Conservation (phyloP, 2,888 invertebrate species). For the Gymnosoma rotundatum region DNA sequence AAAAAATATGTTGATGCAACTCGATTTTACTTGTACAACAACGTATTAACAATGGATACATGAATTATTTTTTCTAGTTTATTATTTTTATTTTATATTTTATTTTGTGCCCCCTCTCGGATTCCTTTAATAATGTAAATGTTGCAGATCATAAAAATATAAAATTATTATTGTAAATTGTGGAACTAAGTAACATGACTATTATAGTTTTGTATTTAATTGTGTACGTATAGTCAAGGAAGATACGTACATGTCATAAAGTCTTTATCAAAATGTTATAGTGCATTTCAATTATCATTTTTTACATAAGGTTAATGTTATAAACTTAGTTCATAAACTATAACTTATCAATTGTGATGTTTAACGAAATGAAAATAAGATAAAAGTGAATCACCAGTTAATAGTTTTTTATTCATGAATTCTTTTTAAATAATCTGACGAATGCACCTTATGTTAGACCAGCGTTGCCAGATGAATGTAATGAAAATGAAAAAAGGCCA, state of each 20-base stretch:
- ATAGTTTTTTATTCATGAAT: too few species aligned
- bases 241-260: background rate
- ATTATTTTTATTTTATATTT: too few species aligned
- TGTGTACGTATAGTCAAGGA: slow-evolving; percentile 5
- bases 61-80: slow-evolving; percentile 40
- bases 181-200: slow-evolving; percentile 13
- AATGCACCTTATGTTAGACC: too few species aligned
- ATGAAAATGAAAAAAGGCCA: too few species aligned
- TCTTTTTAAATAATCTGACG: too few species aligned
- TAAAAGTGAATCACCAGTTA: too few species aligned
- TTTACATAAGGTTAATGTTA: too few species aligned
- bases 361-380: too few species aligned
- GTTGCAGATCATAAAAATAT: slow-evolving; percentile 48
- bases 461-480: too few species aligned
- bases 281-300: too few species aligned
- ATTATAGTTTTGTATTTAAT: slow-evolving; percentile 11
- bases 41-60: slow-evolving; percentile 24
- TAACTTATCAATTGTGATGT: too few species aligned
- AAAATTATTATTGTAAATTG: slow-evolving; percentile 40
- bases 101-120: slow-evolving; percentile 2
- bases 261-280: slow-evolving; percentile 32
- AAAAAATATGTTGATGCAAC: slow-evolving; percentile 46
- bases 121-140: slow-evolving; percentile 34
- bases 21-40: slow-evolving; percentile 4
- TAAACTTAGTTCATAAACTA: too few species aligned